Evolutionary conservation across 1,140 invertebrate genomes (phyloP).

Genomic region (Procambarus clarkii): DNA sequence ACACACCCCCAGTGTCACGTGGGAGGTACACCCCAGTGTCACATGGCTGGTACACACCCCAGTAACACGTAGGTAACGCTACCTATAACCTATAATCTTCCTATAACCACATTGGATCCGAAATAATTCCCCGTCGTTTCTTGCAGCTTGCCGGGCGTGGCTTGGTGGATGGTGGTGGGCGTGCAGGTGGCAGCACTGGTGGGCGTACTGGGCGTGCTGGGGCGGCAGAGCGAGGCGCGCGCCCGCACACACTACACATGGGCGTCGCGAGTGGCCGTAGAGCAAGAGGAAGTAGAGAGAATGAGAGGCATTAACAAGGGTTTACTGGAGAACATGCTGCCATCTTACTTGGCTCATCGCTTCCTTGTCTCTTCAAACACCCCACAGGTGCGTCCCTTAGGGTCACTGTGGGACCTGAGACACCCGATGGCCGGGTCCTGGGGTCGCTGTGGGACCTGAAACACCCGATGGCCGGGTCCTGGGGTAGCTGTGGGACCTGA

Average conservation of each 20-base stretch:
- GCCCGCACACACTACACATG: conserved; percentile 93
- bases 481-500: too few relatives aligned
- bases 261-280: conserved; percentile 92
- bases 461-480: too few relatives aligned
- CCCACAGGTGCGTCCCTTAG: conserved; percentile 77
- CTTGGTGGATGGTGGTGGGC: conserved; percentile 65
- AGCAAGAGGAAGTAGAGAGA: conserved; percentile 95
- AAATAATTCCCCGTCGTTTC: neutral
- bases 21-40: too few relatives aligned
- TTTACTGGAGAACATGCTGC: conserved; percentile 97
- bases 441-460: too few relatives aligned
- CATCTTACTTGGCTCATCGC: conserved; percentile 95
- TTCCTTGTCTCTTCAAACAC: conserved; percentile 81
- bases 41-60: too few relatives aligned
- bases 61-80: too few relatives aligned
- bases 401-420: too few relatives aligned
- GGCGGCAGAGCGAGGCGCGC: conserved; percentile 90
- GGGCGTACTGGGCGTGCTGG: conserved; percentile 84
- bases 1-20: too few relatives aligned
- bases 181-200: conserved; percentile 76
- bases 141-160: conserved; percentile 55
- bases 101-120: too few relatives aligned
- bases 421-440: too few relatives aligned
- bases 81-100: too few relatives aligned
- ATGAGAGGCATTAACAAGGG: conserved; percentile 95